These are phyloP conservation scores for Gymnothorax reevesii DNA, from an alignment of 2,797 vertebrate species.

Conservation along the genomic window DNA sequence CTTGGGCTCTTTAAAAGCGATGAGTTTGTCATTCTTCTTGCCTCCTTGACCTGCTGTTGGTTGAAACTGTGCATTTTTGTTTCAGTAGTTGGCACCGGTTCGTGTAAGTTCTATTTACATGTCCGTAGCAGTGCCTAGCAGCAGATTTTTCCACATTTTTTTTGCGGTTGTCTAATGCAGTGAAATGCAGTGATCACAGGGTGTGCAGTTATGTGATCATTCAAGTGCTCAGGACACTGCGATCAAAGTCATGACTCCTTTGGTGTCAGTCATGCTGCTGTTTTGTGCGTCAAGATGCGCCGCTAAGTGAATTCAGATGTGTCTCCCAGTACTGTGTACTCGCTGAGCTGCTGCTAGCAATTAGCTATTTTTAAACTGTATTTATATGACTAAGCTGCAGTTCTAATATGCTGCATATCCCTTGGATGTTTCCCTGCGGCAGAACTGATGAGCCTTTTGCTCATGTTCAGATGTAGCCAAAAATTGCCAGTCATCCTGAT, in stretches of 20 bases:
- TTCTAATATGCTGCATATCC: neutral
- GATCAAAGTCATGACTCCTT: constrained; percentile 46
- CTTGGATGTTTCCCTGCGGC: neutral
- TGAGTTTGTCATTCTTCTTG: neutral
- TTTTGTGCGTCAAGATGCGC: constrained; percentile 64
- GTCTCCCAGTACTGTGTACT: constrained; percentile 15
- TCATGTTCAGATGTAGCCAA: constrained; percentile 63
- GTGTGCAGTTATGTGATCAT: constrained; percentile 52
- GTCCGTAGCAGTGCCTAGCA: neutral
- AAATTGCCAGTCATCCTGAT: constrained; percentile 45
- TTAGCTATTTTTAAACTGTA: constrained; percentile 41
- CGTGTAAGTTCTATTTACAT: neutral
- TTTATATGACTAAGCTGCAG: constrained; percentile 45
- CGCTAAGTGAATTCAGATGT: constrained; percentile 72
- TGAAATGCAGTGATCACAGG: constrained; percentile 55
- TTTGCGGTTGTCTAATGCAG: constrained; percentile 47
- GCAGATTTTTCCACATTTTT: too few species aligned
- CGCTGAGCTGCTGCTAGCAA: neutral
- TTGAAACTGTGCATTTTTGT: neutral
- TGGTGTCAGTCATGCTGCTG: constrained; percentile 11
- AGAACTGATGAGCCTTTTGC: constrained; percentile 44
- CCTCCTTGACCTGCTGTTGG: neutral
- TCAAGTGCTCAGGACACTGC: constrained; percentile 46
- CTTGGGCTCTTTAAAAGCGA: too few species aligned
- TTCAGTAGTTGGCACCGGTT: neutral